Evolutionary conservation across 2,113 vertebrate species (phyloP), one percentile per base, ranked within the genome.

Genomic region (Gymnogyps californianus): DNA sequence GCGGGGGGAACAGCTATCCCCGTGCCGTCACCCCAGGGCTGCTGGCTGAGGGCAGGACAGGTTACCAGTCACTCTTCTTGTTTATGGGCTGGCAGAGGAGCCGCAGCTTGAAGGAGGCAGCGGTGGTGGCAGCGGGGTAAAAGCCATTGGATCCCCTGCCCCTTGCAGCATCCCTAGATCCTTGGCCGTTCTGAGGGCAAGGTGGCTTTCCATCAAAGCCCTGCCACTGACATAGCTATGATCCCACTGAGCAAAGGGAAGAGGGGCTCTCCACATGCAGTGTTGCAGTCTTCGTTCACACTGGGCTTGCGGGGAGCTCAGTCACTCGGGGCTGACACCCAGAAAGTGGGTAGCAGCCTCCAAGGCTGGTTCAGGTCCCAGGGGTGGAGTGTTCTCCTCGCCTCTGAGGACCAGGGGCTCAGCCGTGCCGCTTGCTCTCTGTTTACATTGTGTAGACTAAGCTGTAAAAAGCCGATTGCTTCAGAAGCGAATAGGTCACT

Each of bases 301-400:
- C 19, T 0, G 13, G 13, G 26, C 2, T 62, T 13, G 25, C 17
- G 9, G 42, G 47, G 66, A 38, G 58, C 75, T 47, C 1, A 0
- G 38, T 36, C 19, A 0, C 34, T 17, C 1, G 10, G 29, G 44
- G 36, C 19, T 25, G 44, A 7, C 54, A 17, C 12, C 40, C 0
- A 0, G 57, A 11, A 4, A 34, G 44, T 0, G 0, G 28, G 8
- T 4, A 25, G 52, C 83, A 16, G 77, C 18, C 18, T 25, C 31
- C 57, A 7, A 7, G n/a, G 34, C 46, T n/a, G 47, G 25, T 25
- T 42, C 4, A 4, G 51, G 49, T 32, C 42, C 31, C 0, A 4
- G 9, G 74, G 46, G 5, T 28, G 62, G 34, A 38, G 74, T 7
- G 44, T 32, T 77, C 77, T 81, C 10, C 71, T 51, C 8, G 4